Percentiles rank a stretch among this genome's conserved stretches.
Evolutionary conservation across 2,113 vertebrate genomes (phyloP).

Genomic region (Callocephalon fimbriatum): DNA sequence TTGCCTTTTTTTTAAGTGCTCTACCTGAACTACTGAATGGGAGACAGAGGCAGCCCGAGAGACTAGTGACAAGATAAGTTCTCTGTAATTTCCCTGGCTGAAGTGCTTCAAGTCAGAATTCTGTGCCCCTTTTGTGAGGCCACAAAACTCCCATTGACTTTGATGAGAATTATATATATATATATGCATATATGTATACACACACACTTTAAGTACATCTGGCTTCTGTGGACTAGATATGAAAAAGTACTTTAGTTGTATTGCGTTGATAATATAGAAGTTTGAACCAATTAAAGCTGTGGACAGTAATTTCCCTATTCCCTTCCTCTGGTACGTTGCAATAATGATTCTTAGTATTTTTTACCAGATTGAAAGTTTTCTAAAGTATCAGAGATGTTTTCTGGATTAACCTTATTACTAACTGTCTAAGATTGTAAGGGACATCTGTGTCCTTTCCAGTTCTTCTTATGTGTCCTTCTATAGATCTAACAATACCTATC

Average conservation of each 20-base stretch:
- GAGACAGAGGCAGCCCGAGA: neutral
- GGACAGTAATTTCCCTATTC: neutral
- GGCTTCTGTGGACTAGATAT: neutral
- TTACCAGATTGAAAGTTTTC: neutral
- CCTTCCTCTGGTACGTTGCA: neutral
- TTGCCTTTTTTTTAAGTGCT: neutral
- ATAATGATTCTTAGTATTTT: neutral
- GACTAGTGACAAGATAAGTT: neutral
- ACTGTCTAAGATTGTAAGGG: neutral
- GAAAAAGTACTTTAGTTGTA: neutral
- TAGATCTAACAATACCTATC: neutral
- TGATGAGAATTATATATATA: neutral
- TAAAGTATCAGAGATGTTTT: neutral
- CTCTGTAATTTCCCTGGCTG: neutral
- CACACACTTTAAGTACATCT: neutral
- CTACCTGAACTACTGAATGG: neutral
- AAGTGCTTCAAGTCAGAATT: neutral
- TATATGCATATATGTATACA: accelerated
- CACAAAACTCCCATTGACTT: neutral
- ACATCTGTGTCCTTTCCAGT: neutral
- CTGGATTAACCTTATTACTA: neutral
- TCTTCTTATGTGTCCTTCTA: neutral
- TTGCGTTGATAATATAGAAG: neutral
- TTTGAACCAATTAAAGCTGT: neutral
- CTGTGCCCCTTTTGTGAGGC: neutral